phyloP scores from a whole-genome alignment of 2,888 invertebrate genomes.

The Frankliniella fusca region DNA sequence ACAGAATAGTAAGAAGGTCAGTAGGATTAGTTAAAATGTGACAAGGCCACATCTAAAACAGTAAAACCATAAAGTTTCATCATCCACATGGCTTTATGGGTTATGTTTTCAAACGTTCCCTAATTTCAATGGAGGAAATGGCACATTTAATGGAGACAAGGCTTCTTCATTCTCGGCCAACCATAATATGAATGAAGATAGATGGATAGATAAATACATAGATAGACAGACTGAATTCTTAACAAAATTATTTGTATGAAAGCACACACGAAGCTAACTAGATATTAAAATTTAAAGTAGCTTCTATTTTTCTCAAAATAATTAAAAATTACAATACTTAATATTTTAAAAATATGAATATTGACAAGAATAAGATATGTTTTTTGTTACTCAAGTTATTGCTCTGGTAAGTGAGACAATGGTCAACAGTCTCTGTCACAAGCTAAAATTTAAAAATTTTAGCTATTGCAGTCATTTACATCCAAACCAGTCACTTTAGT shows the following conservation, averaged over 20 bases:
- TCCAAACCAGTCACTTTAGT: not conserved
- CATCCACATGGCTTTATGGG: too few relatives aligned
- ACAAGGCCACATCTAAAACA: not conserved
- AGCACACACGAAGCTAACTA: not conserved
- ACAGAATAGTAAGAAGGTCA: not conserved
- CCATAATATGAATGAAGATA: not conserved
- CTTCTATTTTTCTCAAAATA: not conserved
- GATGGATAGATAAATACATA: not conserved
- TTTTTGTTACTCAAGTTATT: slow-evolving; percentile 8
- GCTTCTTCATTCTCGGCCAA: not conserved
- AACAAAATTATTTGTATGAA: not conserved
- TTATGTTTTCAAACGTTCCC: too few relatives aligned
- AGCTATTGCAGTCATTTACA: not conserved
- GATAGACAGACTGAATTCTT: not conserved
- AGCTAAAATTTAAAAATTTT: not conserved
- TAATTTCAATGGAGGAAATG: too few relatives aligned
- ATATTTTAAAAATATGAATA: not conserved
- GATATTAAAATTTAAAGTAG: not conserved
- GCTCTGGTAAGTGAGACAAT: not conserved
- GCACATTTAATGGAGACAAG: too few relatives aligned
- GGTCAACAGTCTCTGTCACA: not conserved
- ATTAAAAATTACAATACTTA: not conserved
- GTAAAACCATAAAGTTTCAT: too few relatives aligned
- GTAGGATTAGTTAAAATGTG: not conserved
- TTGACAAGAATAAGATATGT: slow-evolving; percentile 7